A percentile compares a stretch with the other conserved stretches of the same genome.
These are phyloP conservation scores for Porphyrio hochstetteri DNA, from an alignment of 2,113 vertebrate genomes.

Conservation along the genomic window DNA sequence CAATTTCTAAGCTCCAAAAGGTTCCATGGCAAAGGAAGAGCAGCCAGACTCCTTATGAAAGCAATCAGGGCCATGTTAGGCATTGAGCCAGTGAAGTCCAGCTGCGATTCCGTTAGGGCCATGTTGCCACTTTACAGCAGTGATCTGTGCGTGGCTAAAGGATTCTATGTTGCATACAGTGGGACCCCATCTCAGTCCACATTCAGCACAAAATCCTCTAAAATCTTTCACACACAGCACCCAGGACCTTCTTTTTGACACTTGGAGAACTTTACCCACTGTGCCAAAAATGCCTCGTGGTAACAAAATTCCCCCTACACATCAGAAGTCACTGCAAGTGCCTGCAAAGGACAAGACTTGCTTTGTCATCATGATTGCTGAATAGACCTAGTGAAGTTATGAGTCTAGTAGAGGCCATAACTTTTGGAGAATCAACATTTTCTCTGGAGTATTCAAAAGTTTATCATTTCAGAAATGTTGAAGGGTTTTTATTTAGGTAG, in stretches of 20 bases:
- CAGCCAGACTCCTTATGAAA: not conserved
- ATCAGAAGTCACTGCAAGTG: not conserved
- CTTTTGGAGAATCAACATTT: not conserved
- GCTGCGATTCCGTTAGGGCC: not conserved
- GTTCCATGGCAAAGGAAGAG: not conserved
- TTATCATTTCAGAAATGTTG: not conserved
- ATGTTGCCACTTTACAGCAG: not conserved
- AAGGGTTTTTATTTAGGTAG: not conserved
- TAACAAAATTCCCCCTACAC: not conserved
- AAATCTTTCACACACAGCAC: not conserved
- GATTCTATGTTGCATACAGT: accelerated
- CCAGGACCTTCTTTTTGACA: not conserved
- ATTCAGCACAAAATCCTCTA: not conserved
- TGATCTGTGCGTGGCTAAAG: not conserved
- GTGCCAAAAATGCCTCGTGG: not conserved
- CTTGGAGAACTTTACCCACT: not conserved
- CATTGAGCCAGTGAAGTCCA: too few species aligned
- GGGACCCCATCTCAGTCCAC: not conserved
- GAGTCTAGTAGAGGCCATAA: not conserved
- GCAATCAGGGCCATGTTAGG: not conserved
- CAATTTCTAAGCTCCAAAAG: not conserved
- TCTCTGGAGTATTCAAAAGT: not conserved
- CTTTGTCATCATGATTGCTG: not conserved
- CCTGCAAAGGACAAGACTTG: not conserved
- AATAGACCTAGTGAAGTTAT: not conserved